Base-by-base conservation (phyloP, 2,888 invertebrate genomes). In the Antheraea yamamai region DNA sequence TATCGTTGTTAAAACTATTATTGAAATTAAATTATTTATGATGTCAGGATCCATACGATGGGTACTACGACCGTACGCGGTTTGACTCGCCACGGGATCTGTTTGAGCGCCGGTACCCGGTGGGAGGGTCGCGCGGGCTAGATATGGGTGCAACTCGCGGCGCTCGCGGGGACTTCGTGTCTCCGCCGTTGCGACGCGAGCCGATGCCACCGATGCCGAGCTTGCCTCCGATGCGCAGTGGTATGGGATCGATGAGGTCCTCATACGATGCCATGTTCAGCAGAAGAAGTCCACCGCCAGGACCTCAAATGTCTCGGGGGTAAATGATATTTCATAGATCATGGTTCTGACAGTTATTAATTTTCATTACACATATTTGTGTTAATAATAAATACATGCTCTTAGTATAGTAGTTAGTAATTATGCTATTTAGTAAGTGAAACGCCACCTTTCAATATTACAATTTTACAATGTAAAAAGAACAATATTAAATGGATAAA, bases 251-350 rank as follows among this genome's bases (percentile, higher is more conserved):
- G 81, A 96, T 97, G 96, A 95, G 97, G 94, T 96, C 95, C 92
- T 96, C 94, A 77, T 96, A 97, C 89, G 97, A 97, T 90, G 96
- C 96, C 83, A 97, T 98, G 97, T 98, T 97, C 94, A 98, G 97
- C 91, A 96, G 98, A 81, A 95, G 98, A 84, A 97, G 97, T 82
- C 97, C 98, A 82, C 97, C 97, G 77, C 89, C 93, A 81, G 95
- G 94, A 84, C 95, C 95, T 70, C 95, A 95, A 86, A 93, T 95
- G 92, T 93, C 95, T 83, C 88, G 95, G 87, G 95, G 95, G 95
- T 95, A 89, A 47, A 91, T n/a, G 91, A 87, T 83, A 30, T 66
- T 16, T 16, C 16, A 30, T 66, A 30, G 14, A 26, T 30, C 26
- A 12, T 61, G 18, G n/a, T 23, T 61, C 26, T 6, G 30, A 6